phyloP scores from a whole-genome alignment of 1,140 invertebrate species.

The Proales similis region DNA sequence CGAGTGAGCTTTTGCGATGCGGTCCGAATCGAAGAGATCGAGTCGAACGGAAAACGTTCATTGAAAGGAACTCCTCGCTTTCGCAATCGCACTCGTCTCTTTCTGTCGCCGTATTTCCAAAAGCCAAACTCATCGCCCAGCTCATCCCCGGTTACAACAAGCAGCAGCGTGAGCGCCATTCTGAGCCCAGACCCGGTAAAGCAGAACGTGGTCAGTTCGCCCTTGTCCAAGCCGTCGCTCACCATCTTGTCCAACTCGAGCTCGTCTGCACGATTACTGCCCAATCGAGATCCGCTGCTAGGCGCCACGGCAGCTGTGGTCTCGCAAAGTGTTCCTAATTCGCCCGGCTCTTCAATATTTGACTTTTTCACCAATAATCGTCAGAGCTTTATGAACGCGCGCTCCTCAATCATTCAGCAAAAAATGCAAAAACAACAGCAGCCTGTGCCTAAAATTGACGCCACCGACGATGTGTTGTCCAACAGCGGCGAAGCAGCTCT shows the following conservation, averaged over 20 bases:
- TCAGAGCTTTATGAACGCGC: conserved; percentile 7
- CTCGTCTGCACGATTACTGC: neutral
- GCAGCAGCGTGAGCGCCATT: neutral
- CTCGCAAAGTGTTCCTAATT: conserved; percentile 14
- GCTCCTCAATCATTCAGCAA: conserved; percentile 21
- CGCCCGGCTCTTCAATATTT: conserved; percentile 24
- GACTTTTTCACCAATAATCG: conserved; percentile 20
- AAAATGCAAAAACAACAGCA: conserved; percentile 34
- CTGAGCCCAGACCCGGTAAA: neutral
- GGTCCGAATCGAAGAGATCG: conserved; percentile 27
- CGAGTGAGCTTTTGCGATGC: conserved; percentile 30
- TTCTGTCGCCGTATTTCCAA: conserved; percentile 15
- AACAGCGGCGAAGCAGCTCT: too few relatives aligned
- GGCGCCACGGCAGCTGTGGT: too few relatives aligned
- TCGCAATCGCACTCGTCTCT: conserved; percentile 13
- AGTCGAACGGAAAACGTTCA: conserved; percentile 20
- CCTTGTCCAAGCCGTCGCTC: too few relatives aligned
- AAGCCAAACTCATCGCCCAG: neutral
- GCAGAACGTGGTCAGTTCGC: too few relatives aligned
- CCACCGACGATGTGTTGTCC: too few relatives aligned
- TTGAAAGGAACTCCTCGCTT: conserved; percentile 5
- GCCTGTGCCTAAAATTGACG: too few relatives aligned
- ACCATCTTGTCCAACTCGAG: too few relatives aligned
- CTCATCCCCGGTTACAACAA: neutral
- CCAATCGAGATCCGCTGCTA: conserved; percentile 14